Evolutionary conservation across 2,888 invertebrate genomes (phyloP).

Genomic region (Euphydryas editha): DNA sequence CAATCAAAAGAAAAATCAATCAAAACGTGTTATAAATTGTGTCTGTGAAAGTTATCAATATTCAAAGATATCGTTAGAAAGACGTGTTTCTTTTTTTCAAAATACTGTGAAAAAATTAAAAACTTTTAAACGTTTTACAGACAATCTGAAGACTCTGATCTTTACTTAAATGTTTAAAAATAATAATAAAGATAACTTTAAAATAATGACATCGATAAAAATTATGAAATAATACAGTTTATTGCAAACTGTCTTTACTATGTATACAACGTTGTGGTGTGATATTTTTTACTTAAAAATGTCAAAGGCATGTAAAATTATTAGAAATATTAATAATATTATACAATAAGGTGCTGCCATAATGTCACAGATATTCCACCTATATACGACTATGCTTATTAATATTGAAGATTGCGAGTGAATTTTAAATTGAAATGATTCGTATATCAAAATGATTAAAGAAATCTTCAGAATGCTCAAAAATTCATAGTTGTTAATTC

Average conservation of each 20-base stretch:
- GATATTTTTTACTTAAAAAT: slow-evolving; percentile 24
- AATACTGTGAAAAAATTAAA: too few species aligned
- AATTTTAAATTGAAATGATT: background rate
- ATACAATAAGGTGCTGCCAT: slow-evolving; percentile 14
- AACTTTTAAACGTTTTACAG: too few species aligned
- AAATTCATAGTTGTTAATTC: background rate
- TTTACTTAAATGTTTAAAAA: too few species aligned
- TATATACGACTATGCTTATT: background rate
- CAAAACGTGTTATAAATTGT: slow-evolving; percentile 22
- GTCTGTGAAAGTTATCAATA: background rate
- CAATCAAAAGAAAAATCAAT: slow-evolving; percentile 31
- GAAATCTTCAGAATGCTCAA: background rate
- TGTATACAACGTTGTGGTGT: slow-evolving; percentile 20
- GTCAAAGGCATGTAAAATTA: slow-evolving; percentile 27
- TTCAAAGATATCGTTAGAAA: background rate
- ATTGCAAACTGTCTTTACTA: slow-evolving; percentile 10
- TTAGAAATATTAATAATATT: slow-evolving; percentile 19
- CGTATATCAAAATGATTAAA: background rate
- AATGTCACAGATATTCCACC: background rate
- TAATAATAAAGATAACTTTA: background rate
- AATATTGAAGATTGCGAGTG: too few species aligned
- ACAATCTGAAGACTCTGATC: too few species aligned
- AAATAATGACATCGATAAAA: background rate
- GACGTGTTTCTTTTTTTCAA: background rate
- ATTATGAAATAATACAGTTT: slow-evolving; percentile 12